Evolutionary conservation across 2,888 invertebrate species (phyloP).

Genomic region (Caenorhabditis drosophilae): DNA sequence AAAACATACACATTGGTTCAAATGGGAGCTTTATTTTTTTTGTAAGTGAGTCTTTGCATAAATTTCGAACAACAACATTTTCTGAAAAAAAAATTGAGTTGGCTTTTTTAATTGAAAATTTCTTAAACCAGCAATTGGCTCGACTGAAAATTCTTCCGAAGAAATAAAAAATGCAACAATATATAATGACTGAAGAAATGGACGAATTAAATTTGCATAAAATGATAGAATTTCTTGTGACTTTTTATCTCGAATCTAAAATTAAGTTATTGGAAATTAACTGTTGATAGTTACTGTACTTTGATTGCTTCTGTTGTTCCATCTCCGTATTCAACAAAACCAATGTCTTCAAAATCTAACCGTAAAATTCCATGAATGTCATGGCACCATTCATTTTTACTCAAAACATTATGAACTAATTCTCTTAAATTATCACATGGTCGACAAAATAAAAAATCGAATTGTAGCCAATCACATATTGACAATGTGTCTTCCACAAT

Average conservation of each 20-base stretch:
- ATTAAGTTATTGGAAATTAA: neutral
- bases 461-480: constrained; percentile 56
- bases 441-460: constrained; percentile 52
- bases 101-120: too few relatives aligned
- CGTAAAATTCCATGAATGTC: constrained; percentile 10
- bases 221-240: constrained; percentile 40
- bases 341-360: constrained; percentile 19
- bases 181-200: constrained; percentile 57
- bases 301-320: too few relatives aligned
- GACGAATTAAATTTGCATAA: constrained; percentile 58
- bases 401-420: constrained; percentile 23
- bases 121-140: too few relatives aligned
- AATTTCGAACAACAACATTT: constrained; percentile 29
- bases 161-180: constrained; percentile 29
- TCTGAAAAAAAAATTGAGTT: too few relatives aligned
- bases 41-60: constrained; percentile 34
- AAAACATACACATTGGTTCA: constrained; percentile 19
- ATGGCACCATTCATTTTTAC: constrained; percentile 16
- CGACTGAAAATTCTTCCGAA: constrained; percentile 9
- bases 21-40: constrained; percentile 13
- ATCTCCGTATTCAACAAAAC: constrained; percentile 12
- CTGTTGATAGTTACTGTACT: too few relatives aligned
- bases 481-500: constrained; percentile 37
- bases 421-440: constrained; percentile 51
- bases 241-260: constrained; percentile 17